These are phyloP conservation scores for Oreochromis spilurus DNA, from an alignment of 2,113 vertebrate species.

Conservation along the genomic window DNA sequence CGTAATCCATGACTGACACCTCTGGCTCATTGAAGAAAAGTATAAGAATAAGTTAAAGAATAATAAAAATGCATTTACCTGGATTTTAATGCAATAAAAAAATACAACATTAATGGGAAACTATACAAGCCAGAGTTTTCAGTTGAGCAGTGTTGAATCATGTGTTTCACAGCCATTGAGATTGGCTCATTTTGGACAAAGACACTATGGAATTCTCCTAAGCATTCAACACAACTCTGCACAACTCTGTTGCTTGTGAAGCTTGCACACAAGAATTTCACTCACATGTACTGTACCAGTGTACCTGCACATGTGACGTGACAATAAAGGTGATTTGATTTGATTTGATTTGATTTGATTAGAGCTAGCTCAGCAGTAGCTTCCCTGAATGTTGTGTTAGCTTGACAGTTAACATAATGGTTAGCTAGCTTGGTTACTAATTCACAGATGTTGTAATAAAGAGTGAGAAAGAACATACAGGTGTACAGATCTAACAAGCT, in stretches of 20 bases:
- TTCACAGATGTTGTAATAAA: neutral
- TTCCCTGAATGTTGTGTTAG: neutral
- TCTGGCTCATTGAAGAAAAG: neutral
- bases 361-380: neutral
- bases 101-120: neutral
- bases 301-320: no score
- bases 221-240: no score
- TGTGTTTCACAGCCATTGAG: neutral
- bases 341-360: no score
- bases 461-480: neutral
- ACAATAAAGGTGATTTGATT: no score
- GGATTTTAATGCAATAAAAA: neutral
- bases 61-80: neutral
- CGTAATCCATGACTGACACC: neutral
- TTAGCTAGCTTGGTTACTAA: neutral
- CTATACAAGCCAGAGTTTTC: neutral
- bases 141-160: neutral
- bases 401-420: neutral
- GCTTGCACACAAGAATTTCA: no score
- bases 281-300: no score
- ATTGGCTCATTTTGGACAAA: neutral
- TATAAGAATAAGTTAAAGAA: neutral
- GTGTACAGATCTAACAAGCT: neutral
- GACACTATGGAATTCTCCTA: neutral
- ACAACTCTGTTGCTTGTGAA: no score